Percentiles rank a stretch among this genome's conserved stretches.
phyloP scores from a whole-genome alignment of 1,140 invertebrate species.

The Aphaenogaster floridana region DNA sequence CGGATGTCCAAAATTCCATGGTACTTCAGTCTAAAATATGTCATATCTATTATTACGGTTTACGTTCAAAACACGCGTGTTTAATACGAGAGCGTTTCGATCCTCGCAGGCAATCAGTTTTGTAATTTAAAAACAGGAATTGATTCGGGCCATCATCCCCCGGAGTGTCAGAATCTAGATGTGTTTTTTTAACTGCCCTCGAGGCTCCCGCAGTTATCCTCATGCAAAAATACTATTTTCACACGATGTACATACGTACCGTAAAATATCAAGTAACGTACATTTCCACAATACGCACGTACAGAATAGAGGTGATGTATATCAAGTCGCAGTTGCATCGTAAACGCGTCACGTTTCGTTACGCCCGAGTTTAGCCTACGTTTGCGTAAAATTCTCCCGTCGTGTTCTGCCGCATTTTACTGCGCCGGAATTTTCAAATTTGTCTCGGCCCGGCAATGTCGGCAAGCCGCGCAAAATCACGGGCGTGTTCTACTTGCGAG shows the following conservation, averaged over 20 bases:
- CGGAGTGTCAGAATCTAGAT: constrained; percentile 48
- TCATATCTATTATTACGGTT: constrained; percentile 10
- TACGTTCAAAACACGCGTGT: background rate
- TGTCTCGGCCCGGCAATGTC: constrained; percentile 12
- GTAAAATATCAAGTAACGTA: constrained; percentile 61
- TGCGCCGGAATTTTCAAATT: constrained; percentile 45
- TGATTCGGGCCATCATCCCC: constrained; percentile 45
- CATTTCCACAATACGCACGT: constrained; percentile 39
- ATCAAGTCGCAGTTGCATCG: constrained; percentile 52
- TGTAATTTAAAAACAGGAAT: constrained; percentile 61
- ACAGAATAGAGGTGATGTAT: constrained; percentile 48
- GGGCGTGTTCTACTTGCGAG: background rate
- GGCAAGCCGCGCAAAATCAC: constrained; percentile 30
- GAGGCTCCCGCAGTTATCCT: constrained; percentile 46
- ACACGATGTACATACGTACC: constrained; percentile 45
- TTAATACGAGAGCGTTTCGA: constrained; percentile 16
- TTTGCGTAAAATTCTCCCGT: constrained; percentile 49
- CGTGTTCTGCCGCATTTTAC: constrained; percentile 26
- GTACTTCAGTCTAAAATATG: constrained; percentile 9
- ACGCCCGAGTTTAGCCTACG: constrained; percentile 38
- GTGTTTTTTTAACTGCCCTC: constrained; percentile 37
- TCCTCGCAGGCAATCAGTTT: constrained; percentile 47
- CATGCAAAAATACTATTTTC: constrained; percentile 65
- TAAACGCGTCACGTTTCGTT: constrained; percentile 61
- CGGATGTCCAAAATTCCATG: background rate